phyloP scores from a whole-genome alignment of 2,113 vertebrate species.

The Holacanthus passer region DNA sequence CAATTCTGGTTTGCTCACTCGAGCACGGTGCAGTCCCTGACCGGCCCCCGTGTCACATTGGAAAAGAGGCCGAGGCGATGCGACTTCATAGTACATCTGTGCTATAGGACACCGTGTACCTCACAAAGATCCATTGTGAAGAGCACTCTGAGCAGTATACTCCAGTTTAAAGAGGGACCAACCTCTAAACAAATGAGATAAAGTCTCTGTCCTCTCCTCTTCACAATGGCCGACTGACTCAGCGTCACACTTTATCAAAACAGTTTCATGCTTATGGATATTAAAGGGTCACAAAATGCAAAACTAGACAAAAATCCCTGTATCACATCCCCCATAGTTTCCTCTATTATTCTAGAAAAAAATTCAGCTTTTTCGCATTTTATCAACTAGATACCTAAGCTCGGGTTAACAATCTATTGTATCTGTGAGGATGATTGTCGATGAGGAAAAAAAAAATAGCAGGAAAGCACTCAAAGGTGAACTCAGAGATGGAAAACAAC shows the following conservation, averaged over 20 bases:
- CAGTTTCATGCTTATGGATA: neutral
- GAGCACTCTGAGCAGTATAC: constrained; percentile 28
- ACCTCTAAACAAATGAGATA: constrained; percentile 41
- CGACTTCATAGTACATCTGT: constrained; percentile 27
- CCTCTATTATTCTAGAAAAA: too few relatives aligned
- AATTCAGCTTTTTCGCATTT: too few relatives aligned
- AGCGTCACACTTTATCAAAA: neutral
- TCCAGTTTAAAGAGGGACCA: constrained; percentile 29
- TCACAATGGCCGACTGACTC: constrained; percentile 30
- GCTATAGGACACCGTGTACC: constrained; percentile 46
- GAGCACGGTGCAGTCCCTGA: neutral
- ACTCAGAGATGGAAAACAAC: neutral
- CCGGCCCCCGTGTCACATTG: neutral
- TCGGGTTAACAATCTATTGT: too few relatives aligned
- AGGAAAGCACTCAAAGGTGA: neutral
- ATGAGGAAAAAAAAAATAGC: neutral
- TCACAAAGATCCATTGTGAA: constrained; percentile 67
- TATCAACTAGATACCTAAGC: neutral
- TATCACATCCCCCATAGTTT: neutral
- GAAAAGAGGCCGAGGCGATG: constrained; percentile 15
- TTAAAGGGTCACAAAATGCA: neutral
- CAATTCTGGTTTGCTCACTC: neutral
- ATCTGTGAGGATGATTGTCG: neutral
- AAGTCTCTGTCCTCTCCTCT: constrained; percentile 11
- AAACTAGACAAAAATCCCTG: neutral